Evolutionary conservation across 2,797 vertebrate genomes (phyloP), one percentile per base, ranked within the genome.

Genomic region (Morus bassanus): DNA sequence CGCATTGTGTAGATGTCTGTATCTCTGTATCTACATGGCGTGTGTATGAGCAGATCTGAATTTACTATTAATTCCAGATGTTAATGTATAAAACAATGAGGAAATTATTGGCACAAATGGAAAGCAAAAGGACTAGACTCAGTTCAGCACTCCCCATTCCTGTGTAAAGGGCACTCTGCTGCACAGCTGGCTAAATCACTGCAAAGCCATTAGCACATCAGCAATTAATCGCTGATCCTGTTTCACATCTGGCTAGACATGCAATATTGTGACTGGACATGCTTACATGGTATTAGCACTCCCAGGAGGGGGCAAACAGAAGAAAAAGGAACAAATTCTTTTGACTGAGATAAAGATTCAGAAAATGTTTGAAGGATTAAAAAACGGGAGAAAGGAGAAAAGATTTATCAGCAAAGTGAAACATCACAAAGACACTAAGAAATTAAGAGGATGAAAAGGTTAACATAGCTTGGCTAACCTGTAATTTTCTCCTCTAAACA

Each of bases 101-200:
- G 68, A 81, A 91, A 88, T 68, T 33, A 50, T 15, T 51, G 37
- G 48, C 30, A 65, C 21, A 85, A 91, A 68, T 24, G 30, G 18
- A 69, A 28, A 8, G n/a, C 22, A 31, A 56, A 89, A 84, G 57
- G 48, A 53, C 37, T 76, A 11, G 61, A 35, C 41, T 68, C 37
- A 30, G 17, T 25, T 50, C 41, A 90, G 80, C 33, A 13, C 33
- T 65, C 11, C 25, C 46, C 69, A 43, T 21, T 13, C 37, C n/a
- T 14, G 64, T 19, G 57, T 2, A 21, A 50, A 94, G 92, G 82
- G 79, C 82, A 78, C n/a, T 51, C 27, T 41, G 61, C 76, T 88
- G 85, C 82, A 73, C 89, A 92, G 87, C 89, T 93, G 95, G 87
- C 87, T 88, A 75, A 93, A 73, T 87, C 70, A 41, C 91, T 39